Percentiles rank a stretch among this genome's conserved stretches.
Conservation (phyloP, 2,888 invertebrate genomes). For the Perizoma affinitatum region DNA sequence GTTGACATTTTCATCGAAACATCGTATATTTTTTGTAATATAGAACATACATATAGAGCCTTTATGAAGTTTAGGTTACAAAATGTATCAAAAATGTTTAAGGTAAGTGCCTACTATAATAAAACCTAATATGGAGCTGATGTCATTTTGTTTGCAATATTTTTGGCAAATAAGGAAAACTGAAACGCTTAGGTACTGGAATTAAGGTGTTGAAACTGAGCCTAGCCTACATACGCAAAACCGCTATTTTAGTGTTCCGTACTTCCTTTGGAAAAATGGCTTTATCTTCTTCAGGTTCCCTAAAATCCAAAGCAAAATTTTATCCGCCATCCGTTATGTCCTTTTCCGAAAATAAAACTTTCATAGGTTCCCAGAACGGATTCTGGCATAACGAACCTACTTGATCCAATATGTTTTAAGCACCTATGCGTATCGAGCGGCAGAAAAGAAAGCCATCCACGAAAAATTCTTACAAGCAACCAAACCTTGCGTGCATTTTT, state of each 20-base stretch:
- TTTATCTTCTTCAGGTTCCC: too few relatives aligned
- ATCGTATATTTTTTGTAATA: neutral
- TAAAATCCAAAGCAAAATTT: too few relatives aligned
- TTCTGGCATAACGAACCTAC: too few relatives aligned
- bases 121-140: conserved; percentile 10
- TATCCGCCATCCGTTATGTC: too few relatives aligned
- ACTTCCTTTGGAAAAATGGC: too few relatives aligned
- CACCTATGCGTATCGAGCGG: neutral
- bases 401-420: too few relatives aligned
- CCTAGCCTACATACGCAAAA: too few relatives aligned
- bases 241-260: too few relatives aligned
- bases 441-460: conserved; percentile 4
- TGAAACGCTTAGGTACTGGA: neutral
- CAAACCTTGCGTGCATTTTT: conserved; percentile 7
- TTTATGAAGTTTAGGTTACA: neutral
- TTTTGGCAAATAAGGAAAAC: conserved; percentile 14
- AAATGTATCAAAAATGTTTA: neutral
- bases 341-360: too few relatives aligned
- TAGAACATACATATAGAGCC: neutral
- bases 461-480: neutral
- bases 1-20: too few relatives aligned
- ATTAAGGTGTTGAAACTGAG: too few relatives aligned
- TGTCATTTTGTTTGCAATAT: conserved; percentile 15
- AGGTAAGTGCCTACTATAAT: neutral
- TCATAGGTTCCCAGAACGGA: too few relatives aligned